phyloP scores from a whole-genome alignment of 2,888 invertebrate species.

The Rhamnusium bicolor region DNA sequence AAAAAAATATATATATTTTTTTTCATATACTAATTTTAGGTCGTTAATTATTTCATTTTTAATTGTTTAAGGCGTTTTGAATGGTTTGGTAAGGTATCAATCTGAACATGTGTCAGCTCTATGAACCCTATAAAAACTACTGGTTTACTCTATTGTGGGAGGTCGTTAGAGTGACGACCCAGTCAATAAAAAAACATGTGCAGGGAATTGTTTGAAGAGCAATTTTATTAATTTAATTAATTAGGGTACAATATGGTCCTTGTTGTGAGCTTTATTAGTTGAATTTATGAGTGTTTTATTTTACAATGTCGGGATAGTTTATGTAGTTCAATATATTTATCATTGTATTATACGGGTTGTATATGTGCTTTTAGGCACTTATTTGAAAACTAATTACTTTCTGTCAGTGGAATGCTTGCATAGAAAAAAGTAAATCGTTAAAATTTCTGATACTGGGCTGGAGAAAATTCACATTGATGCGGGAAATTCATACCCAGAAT shows the following conservation, averaged over 20 bases:
- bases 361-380: not conserved
- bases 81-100: not conserved
- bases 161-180: not conserved
- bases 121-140: constrained; percentile 6
- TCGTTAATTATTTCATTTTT: not conserved
- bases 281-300: not conserved
- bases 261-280: constrained; percentile 4
- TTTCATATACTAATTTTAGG: too few relatives aligned
- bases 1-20: too few relatives aligned
- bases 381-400: not conserved
- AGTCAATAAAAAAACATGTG: constrained; percentile 31
- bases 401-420: too few relatives aligned
- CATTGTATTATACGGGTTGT: not conserved
- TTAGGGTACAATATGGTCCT: constrained; percentile 13
- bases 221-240: constrained; percentile 25
- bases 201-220: constrained; percentile 10
- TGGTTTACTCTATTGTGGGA: not conserved
- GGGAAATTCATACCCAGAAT: too few relatives aligned
- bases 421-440: too few relatives aligned
- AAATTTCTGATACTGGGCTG: too few relatives aligned
- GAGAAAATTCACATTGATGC: too few relatives aligned
- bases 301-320: not conserved
- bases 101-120: not conserved
- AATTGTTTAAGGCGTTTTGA: not conserved
- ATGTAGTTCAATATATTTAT: not conserved